Evolutionary conservation across 2,797 vertebrate genomes (phyloP), one percentile per base, ranked within the genome.

Genomic region (Cyclura pinguis): DNA sequence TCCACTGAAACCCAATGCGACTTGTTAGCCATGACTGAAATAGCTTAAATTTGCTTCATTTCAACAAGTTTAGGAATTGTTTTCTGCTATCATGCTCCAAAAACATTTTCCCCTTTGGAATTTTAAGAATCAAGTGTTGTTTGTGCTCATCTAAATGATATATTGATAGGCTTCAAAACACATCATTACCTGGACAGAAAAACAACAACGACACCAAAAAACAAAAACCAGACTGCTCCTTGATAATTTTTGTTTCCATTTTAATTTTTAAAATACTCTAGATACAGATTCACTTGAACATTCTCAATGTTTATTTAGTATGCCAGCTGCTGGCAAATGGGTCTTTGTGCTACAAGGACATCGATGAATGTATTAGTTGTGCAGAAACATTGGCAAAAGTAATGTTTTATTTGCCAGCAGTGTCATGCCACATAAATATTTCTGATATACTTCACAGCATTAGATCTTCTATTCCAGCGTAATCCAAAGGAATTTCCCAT

Each of bases 331-430:
- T 89, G 81, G 86, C 24, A 84, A 42, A 47, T 0, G 80, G 87
- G 88, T 86, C 85, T 22, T 62, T 29, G 50, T 84, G 6, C 16
- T 90, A 38, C 32, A 88, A 92, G 52, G 85, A 9, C 4, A 93
- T 90, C 77, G 67, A 35, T 16, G 87, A 76, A 38, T 62, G 73
- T 85, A 80, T 12, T 89, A 83, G 29, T 92, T 91, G 88, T 93
- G 32, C 64, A 82, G n/a, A 35, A 91, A 57, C 86, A 84, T 92
- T 82, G 85, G 27, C 81, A 87, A 92, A 95, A 91, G 35, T 24
- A 88, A 84, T 80, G 29, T 91, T 86, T 2, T 20, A 27, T 80
- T 77, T 62, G 55, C 73, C 62, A 81, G 55, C 77, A 81, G 38
- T 90, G 92, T 84, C 47, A 80, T 59, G 38, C 87, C 92, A 78